These are phyloP conservation scores for Liodrosophila aerea DNA, from an alignment of 2,888 invertebrate species.

Conservation along the genomic window DNA sequence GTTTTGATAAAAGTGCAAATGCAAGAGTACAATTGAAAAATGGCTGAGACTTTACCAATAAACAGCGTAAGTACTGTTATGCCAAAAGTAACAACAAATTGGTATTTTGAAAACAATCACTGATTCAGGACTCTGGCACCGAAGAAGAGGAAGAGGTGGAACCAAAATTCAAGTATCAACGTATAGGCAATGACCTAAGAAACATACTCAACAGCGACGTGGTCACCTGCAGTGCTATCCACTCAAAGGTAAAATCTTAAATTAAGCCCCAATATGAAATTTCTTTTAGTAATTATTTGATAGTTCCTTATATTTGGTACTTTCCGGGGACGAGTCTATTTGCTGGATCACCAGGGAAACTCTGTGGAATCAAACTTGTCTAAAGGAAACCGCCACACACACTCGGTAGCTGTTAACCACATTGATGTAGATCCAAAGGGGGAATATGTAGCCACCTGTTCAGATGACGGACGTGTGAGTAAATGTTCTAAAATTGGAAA, in stretches of 20 bases:
- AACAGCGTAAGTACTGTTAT: slow-evolving; percentile 36
- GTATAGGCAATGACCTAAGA: slow-evolving; percentile 93
- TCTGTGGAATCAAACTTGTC: slow-evolving; percentile 84
- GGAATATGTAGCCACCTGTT: slow-evolving; percentile 96
- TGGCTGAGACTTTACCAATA: slow-evolving; percentile 38
- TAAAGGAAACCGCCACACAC: slow-evolving; percentile 84
- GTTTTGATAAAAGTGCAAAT: slow-evolving; percentile 48
- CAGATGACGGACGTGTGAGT: slow-evolving; percentile 92
- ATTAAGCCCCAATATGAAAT: background rate
- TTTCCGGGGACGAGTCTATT: slow-evolving; percentile 93
- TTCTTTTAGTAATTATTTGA: background rate
- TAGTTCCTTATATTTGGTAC: slow-evolving; percentile 96
- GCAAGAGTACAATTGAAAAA: slow-evolving; percentile 17
- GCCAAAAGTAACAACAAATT: too few species aligned
- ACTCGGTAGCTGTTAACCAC: slow-evolving; percentile 95
- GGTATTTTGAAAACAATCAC: background rate
- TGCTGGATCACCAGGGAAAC: slow-evolving; percentile 96
- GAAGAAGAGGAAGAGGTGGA: slow-evolving; percentile 85
- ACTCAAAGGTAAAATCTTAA: slow-evolving; percentile 88
- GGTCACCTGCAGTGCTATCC: slow-evolving; percentile 94
- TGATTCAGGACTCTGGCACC: slow-evolving; percentile 61
- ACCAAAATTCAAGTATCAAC: slow-evolving; percentile 95
- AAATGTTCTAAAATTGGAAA: background rate
- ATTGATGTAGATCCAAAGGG: slow-evolving; percentile 96
- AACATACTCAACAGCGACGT: slow-evolving; percentile 93